These are phyloP conservation scores for Amblyornis subalaris DNA, from an alignment of 2,113 vertebrate species.

Conservation along the genomic window DNA sequence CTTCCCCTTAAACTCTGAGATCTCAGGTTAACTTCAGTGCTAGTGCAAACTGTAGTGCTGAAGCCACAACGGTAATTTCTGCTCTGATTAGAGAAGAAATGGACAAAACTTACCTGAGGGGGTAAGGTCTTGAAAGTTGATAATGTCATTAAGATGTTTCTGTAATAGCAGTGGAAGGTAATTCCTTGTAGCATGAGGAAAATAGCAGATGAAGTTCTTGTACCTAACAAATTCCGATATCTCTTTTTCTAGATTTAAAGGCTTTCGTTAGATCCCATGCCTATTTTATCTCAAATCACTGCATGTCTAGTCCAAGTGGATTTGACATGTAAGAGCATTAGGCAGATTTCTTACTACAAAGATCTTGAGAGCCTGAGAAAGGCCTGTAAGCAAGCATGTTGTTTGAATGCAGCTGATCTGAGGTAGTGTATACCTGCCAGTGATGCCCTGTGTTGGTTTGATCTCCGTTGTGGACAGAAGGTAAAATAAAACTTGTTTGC, in stretches of 20 bases:
- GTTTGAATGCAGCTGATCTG: not conserved
- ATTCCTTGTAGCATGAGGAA: not conserved
- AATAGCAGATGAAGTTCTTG: not conserved
- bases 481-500: not conserved
- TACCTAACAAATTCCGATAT: not conserved
- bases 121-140: not conserved
- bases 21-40: not conserved
- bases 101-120: not conserved
- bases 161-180: not conserved
- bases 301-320: not conserved
- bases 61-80: not conserved
- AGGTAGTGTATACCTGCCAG: not conserved
- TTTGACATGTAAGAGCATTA: not conserved
- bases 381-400: not conserved
- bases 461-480: not conserved
- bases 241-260: not conserved
- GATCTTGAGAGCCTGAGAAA: not conserved
- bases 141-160: not conserved
- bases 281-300: not conserved
- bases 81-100: not conserved
- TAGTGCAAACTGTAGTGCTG: not conserved
- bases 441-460: not conserved
- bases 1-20: not conserved
- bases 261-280: not conserved
- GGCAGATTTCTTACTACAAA: not conserved